Percentiles rank a stretch among this genome's conserved stretches.
Conservation (phyloP, 2,113 vertebrate species). For the Pomatostomus ruficeps region DNA sequence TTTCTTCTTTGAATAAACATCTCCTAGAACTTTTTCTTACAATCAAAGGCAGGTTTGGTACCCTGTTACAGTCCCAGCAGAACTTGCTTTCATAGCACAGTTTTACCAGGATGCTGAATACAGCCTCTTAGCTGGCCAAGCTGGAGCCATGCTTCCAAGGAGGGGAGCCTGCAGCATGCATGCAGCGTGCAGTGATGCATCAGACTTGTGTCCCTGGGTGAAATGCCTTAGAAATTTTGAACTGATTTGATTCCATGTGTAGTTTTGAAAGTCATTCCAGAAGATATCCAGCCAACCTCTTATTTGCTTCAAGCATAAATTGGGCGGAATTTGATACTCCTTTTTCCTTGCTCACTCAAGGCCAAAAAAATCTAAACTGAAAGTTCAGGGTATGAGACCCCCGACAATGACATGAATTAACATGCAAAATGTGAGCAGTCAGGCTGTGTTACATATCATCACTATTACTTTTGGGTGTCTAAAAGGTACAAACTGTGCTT, state of each 20-base stretch:
- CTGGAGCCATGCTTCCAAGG: constrained; percentile 36
- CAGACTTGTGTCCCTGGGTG: constrained; percentile 17
- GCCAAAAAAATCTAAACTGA: neutral
- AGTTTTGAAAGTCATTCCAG: neutral
- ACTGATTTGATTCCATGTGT: neutral
- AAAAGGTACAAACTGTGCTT: neutral
- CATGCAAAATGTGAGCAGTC: neutral
- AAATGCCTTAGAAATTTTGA: constrained; percentile 20
- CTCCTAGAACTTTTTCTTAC: neutral
- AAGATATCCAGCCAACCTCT: neutral
- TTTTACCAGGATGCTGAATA: constrained; percentile 12
- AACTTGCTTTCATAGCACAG: constrained; percentile 25
- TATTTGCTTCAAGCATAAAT: neutral
- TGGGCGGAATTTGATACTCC: constrained; percentile 1
- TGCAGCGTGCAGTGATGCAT: constrained; percentile 30
- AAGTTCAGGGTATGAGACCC: neutral
- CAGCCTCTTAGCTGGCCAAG: constrained; percentile 7
- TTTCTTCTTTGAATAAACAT: neutral
- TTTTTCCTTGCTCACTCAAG: neutral
- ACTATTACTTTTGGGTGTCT: neutral
- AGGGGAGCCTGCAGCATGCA: constrained; percentile 37
- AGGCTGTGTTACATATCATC: neutral
- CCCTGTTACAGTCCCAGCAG: constrained; percentile 2
- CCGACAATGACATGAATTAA: neutral
- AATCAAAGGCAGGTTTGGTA: neutral